Evolutionary conservation across 2,113 vertebrate genomes (phyloP).

Genomic region (Etheostoma cragini): DNA sequence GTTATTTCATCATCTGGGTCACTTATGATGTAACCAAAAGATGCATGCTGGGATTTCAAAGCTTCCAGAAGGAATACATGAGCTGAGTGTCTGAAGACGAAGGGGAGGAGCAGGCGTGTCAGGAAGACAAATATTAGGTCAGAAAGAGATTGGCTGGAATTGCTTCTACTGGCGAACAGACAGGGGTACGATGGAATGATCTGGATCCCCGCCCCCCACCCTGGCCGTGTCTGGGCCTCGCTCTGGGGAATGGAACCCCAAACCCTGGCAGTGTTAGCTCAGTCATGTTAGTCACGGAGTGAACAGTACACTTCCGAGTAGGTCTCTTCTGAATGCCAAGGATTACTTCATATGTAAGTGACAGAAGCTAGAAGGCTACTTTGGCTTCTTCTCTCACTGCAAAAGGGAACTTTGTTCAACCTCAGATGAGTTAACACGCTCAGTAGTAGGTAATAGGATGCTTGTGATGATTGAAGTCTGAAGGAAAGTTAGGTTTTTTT

Average conservation of each 20-base stretch:
- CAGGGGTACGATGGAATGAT: neutral
- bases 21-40: too few species aligned
- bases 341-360: neutral
- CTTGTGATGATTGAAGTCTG: too few species aligned
- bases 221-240: neutral
- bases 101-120: conserved; percentile 20
- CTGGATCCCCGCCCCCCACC: neutral
- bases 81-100: neutral
- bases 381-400: neutral
- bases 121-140: conserved; percentile 13
- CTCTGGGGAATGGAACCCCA: conserved; percentile 1
- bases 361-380: neutral
- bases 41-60: too few species aligned
- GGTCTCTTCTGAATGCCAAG: neutral
- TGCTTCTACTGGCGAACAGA: conserved; percentile 23
- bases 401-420: neutral
- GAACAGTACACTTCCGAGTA: neutral
- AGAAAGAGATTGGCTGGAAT: conserved; percentile 28
- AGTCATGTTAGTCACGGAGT: neutral
- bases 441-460: neutral
- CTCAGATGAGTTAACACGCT: neutral
- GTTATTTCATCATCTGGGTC: too few species aligned
- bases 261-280: neutral
- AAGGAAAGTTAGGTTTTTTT: neutral
- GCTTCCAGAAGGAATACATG: too few species aligned